Evolutionary conservation across 35 echinoderm and acorn worm species (phyloP).

Genomic region (Anneissia japonica): DNA sequence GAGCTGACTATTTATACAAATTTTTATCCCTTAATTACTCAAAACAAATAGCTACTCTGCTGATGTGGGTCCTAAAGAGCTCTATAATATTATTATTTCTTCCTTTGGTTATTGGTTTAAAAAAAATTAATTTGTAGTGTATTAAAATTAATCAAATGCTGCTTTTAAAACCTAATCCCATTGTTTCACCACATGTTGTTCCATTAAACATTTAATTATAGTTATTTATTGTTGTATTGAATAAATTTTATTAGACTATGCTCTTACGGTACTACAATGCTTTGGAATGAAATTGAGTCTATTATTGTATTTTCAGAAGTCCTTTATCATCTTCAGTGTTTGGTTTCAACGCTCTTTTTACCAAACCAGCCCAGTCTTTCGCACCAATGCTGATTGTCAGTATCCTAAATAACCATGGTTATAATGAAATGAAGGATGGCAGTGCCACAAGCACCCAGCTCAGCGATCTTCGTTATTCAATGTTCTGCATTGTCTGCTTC

Average conservation of each 20-base stretch:
- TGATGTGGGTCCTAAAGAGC: too few species aligned
- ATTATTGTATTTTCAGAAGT: slow-evolving; percentile 25
- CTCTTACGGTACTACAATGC: background rate
- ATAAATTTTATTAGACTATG: background rate
- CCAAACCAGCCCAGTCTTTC: slow-evolving; percentile 78
- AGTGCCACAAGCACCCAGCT: slow-evolving; percentile 1
- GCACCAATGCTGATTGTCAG: slow-evolving; percentile 75
- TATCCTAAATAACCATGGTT: slow-evolving; percentile 61
- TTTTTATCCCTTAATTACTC: too few species aligned
- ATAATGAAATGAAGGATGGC: slow-evolving; percentile 30
- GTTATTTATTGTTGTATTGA: too few species aligned
- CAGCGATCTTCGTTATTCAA: slow-evolving; percentile 29
- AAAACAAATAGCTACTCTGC: too few species aligned
- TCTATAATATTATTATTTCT: too few species aligned
- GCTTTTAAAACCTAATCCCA: too few species aligned
- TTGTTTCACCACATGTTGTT: too few species aligned
- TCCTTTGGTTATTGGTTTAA: too few species aligned
- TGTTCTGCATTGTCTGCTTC: slow-evolving; percentile 66
- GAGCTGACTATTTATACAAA: too few species aligned
- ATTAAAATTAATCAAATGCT: too few species aligned
- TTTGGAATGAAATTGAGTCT: background rate
- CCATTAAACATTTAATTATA: too few species aligned
- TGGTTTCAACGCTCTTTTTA: slow-evolving; percentile 96
- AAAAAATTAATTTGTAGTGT: too few species aligned
- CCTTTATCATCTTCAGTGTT: slow-evolving; percentile 90